Conservation (phyloP, 1,140 invertebrate genomes). For the Nilaparvata lugens region DNA sequence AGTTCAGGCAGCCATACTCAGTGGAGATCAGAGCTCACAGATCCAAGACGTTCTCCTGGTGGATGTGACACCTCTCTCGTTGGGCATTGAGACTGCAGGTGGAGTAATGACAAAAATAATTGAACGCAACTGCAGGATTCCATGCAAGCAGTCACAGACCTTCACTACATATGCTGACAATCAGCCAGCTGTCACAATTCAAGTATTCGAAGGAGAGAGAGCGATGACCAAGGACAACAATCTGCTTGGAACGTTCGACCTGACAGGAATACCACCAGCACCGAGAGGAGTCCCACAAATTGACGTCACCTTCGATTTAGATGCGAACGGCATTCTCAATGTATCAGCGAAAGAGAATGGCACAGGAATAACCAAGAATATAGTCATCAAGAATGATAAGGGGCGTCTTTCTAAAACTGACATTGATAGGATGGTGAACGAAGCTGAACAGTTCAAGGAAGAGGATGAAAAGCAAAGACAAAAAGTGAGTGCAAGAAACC, state of each 20-base stretch:
- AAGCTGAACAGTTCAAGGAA: constrained; percentile 51
- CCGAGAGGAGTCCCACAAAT: constrained; percentile 74
- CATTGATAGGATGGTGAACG: constrained; percentile 71
- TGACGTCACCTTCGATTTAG: constrained; percentile 65
- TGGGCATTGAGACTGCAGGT: constrained; percentile 33
- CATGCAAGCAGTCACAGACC: constrained; percentile 49
- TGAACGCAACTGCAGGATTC: constrained; percentile 49
- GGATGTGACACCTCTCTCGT: constrained; percentile 41
- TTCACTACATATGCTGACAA: constrained; percentile 58
- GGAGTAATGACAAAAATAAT: constrained; percentile 50
- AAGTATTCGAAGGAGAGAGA: constrained; percentile 70
- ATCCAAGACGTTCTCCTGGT: constrained; percentile 44
- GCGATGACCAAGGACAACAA: constrained; percentile 75
- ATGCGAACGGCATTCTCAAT: constrained; percentile 71
- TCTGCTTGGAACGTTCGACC: constrained; percentile 62
- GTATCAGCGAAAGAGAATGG: constrained; percentile 69
- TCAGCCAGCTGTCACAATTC: constrained; percentile 59
- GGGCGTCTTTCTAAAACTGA: constrained; percentile 44
- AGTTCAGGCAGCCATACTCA: constrained; percentile 65
- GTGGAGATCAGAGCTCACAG: constrained; percentile 45
- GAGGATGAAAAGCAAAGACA: constrained; percentile 48
- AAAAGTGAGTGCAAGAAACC: constrained; percentile 62
- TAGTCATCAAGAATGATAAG: constrained; percentile 88
- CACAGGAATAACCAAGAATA: constrained; percentile 63
- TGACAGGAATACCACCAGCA: constrained; percentile 71